Conservation (phyloP, 2,797 vertebrate species). For the Ispidina lecontei region DNA sequence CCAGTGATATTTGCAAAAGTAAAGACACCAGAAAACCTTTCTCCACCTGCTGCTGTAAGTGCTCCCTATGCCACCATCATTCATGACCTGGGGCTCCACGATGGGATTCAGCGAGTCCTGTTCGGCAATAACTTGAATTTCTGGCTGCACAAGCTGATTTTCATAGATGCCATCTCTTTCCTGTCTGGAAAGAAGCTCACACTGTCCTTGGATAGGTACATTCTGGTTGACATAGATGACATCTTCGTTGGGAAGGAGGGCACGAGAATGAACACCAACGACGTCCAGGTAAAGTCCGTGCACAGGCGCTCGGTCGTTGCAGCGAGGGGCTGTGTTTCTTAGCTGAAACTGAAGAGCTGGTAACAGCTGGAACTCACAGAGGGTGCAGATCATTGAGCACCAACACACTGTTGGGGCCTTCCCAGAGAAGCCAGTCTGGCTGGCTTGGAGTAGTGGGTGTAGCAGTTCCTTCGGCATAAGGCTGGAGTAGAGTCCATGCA, state of each 20-base stretch:
- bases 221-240: conserved; percentile 97
- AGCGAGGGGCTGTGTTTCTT: background rate
- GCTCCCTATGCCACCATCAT: conserved; percentile 88
- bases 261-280: conserved; percentile 94
- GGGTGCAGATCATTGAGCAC: background rate
- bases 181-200: conserved; percentile 90
- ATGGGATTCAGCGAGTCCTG: conserved; percentile 93
- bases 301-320: background rate
- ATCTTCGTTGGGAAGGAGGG: conserved; percentile 98
- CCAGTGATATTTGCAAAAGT: conserved; percentile 90
- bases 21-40: conserved; percentile 78
- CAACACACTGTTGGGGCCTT: background rate
- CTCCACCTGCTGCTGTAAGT: conserved; percentile 69
- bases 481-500: background rate
- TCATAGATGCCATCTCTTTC: conserved; percentile 93
- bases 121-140: conserved; percentile 94
- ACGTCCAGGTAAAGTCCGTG: conserved; percentile 89
- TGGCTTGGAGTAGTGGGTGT: background rate
- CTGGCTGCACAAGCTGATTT: conserved; percentile 96
- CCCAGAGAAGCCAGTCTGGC: background rate
- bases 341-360: background rate
- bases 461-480: background rate
- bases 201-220: conserved; percentile 90
- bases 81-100: conserved; percentile 92
- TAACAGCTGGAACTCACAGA: background rate